These are phyloP conservation scores for Orchestia grillus DNA, from an alignment of 1,140 invertebrate species.

Conservation along the genomic window DNA sequence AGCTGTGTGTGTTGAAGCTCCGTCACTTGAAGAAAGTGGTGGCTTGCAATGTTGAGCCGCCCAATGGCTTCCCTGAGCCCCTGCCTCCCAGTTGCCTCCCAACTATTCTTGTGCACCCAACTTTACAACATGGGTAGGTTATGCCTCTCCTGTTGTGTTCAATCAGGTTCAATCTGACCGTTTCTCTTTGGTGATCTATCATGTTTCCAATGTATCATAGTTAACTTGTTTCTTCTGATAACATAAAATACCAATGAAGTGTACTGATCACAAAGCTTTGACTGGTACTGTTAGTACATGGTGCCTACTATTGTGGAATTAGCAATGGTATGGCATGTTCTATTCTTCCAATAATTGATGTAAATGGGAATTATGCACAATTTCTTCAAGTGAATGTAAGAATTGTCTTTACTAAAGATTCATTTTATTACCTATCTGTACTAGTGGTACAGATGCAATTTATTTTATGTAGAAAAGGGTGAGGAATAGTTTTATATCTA, in stretches of 20 bases:
- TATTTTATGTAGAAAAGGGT: background rate
- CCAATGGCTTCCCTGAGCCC: background rate
- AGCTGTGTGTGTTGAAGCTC: slow-evolving; percentile 15
- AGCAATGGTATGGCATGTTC: background rate
- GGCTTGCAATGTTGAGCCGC: background rate
- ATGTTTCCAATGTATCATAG: background rate
- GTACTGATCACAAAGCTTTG: background rate
- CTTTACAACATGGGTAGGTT: slow-evolving; percentile 20
- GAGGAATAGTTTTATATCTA: background rate
- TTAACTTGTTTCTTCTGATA: background rate
- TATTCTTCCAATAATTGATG: background rate
- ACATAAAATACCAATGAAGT: background rate
- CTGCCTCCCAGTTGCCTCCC: background rate
- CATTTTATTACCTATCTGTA: background rate
- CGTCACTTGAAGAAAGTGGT: slow-evolving; percentile 19
- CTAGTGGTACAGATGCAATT: background rate
- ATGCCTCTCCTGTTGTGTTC: background rate
- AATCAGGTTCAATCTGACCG: background rate
- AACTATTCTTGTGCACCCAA: background rate
- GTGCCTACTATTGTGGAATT: background rate
- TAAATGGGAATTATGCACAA: background rate
- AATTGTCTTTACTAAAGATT: background rate
- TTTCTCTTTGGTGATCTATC: background rate
- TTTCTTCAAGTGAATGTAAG: background rate
- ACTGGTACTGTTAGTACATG: background rate